Evolutionary conservation across 2,888 invertebrate genomes (phyloP).

Genomic region (Apodemia hepburni): DNA sequence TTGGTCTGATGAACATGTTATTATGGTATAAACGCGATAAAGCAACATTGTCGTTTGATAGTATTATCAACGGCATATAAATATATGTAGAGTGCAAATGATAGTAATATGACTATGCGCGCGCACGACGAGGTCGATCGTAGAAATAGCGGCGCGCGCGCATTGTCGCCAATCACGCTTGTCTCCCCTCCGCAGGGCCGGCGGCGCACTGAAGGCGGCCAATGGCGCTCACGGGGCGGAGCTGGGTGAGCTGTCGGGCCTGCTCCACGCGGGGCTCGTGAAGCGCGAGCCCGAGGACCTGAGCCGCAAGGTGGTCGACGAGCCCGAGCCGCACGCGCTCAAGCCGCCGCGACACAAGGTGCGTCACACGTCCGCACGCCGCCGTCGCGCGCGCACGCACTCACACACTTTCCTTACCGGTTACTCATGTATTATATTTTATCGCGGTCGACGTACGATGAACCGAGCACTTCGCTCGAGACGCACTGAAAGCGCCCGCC

Average conservation of each 20-base stretch:
- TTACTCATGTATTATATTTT: slow-evolving; percentile 74
- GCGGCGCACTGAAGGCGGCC: slow-evolving; percentile 81
- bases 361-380: slow-evolving; percentile 78
- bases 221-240: slow-evolving; percentile 85
- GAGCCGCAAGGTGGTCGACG: slow-evolving; percentile 84
- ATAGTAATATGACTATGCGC: slow-evolving; percentile 52
- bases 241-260: slow-evolving; percentile 81
- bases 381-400: slow-evolving; percentile 78
- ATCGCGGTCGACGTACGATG: slow-evolving; percentile 81
- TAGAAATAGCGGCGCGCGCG: slow-evolving; percentile 54
- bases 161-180: slow-evolving; percentile 66
- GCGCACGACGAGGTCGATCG: slow-evolving; percentile 48
- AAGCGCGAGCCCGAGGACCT: slow-evolving; percentile 92
- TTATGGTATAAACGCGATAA: neutral
- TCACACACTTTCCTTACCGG: slow-evolving; percentile 72
- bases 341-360: slow-evolving; percentile 84
- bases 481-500: slow-evolving; percentile 78
- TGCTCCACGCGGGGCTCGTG: slow-evolving; percentile 84
- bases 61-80: slow-evolving; percentile 15
- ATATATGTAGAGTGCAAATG: slow-evolving; percentile 39
- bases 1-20: neutral
- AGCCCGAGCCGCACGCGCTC: slow-evolving; percentile 81
- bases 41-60: slow-evolving; percentile 9
- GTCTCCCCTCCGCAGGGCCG: slow-evolving; percentile 83
- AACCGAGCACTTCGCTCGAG: slow-evolving; percentile 79